These are phyloP conservation scores for Scomber japonicus DNA, from an alignment of 2,113 vertebrate genomes.

Conservation along the genomic window DNA sequence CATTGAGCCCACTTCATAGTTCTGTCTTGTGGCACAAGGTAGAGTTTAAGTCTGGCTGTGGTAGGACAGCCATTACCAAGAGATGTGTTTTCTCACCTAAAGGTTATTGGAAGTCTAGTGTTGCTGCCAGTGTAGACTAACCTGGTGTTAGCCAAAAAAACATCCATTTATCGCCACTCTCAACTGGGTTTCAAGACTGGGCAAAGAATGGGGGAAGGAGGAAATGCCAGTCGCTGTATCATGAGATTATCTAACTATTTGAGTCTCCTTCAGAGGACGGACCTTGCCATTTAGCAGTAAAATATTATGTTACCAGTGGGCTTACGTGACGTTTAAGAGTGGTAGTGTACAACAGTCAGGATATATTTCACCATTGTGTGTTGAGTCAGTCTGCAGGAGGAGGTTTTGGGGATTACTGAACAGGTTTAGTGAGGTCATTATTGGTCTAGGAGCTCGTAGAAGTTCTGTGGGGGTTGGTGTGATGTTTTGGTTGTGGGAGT, in stretches of 20 bases:
- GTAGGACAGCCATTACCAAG: constrained; percentile 44
- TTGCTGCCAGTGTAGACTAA: constrained; percentile 53
- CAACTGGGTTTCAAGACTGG: constrained; percentile 2
- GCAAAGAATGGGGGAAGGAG: background rate
- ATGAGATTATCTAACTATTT: constrained; percentile 6
- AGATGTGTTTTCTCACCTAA: constrained; percentile 51
- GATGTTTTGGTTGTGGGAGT: constrained; percentile 22
- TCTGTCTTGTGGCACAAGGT: constrained; percentile 27
- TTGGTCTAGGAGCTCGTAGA: background rate
- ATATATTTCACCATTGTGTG: constrained; percentile 43
- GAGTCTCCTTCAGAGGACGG: constrained; percentile 1
- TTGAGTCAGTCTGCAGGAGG: constrained; percentile 43
- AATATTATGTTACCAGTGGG: constrained; percentile 41
- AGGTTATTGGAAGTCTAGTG: constrained; percentile 70
- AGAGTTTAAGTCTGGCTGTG: constrained; percentile 43
- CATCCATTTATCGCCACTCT: constrained; percentile 28
- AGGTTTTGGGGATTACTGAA: constrained; percentile 40
- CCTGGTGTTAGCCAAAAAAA: constrained; percentile 41
- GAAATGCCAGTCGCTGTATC: constrained; percentile 12
- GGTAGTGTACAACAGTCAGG: constrained; percentile 19
- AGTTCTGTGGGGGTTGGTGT: background rate
- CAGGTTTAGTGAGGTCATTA: constrained; percentile 55
- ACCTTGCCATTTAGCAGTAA: constrained; percentile 34
- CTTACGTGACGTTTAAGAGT: constrained; percentile 16
- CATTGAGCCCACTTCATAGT: constrained; percentile 12